phyloP scores from a whole-genome alignment of 2,797 vertebrate species.

The Micrastur ruficollis region DNA sequence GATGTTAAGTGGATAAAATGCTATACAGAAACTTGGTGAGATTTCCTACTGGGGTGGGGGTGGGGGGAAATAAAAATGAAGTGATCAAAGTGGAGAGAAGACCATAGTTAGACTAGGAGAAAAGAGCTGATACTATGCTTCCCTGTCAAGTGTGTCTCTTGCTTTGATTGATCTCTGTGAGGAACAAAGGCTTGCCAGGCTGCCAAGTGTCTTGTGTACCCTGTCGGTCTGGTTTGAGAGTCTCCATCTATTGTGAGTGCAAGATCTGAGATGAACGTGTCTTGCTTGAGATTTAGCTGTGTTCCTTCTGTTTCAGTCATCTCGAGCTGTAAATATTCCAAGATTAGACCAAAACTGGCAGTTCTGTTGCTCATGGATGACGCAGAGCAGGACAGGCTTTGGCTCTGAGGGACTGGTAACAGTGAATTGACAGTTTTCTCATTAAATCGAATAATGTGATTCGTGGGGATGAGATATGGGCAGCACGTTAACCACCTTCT shows the following conservation, averaged over 20 bases:
- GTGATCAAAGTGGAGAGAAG: background rate
- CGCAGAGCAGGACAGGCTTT: background rate
- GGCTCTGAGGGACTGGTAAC: background rate
- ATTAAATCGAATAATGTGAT: background rate
- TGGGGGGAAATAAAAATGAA: background rate
- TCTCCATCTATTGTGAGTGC: background rate
- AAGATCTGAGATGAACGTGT: background rate
- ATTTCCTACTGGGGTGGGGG: background rate
- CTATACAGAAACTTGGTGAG: background rate
- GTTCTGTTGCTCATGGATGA: background rate
- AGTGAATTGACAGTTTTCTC: background rate
- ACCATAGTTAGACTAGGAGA: background rate
- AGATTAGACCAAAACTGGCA: background rate
- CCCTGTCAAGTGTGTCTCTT: background rate
- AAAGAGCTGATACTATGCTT: background rate
- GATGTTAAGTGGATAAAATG: background rate
- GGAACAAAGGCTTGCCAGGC: background rate
- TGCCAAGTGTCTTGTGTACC: background rate
- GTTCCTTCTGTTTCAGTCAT: background rate
- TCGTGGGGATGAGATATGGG: background rate
- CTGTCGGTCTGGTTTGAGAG: background rate
- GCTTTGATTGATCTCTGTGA: background rate
- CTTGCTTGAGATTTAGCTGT: background rate
- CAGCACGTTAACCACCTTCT: background rate
- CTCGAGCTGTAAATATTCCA: background rate